Percentiles rank a stretch among this genome's conserved stretches.
Conservation (phyloP, 2,797 vertebrate genomes). For the Simalia tracyae region DNA sequence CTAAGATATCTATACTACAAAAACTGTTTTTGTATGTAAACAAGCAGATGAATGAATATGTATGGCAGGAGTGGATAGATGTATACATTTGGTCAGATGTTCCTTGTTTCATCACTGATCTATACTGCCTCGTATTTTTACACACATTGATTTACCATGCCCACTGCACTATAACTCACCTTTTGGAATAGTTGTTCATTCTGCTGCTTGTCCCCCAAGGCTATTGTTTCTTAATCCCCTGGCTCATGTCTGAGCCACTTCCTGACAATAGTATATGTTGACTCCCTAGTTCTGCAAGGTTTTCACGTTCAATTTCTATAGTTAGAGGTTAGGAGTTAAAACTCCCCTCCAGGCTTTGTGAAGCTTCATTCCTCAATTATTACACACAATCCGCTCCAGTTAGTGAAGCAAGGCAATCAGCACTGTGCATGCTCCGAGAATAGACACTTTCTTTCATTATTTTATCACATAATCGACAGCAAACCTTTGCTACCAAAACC, state of each 20-base stretch:
- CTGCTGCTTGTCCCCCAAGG: not conserved
- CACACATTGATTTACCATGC: not conserved
- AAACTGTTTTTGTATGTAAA: not conserved
- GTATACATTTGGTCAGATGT: not conserved
- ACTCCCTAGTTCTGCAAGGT: not conserved
- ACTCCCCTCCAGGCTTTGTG: not conserved
- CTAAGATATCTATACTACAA: not conserved
- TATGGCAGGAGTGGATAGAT: not conserved
- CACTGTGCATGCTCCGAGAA: not conserved
- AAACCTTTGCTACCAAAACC: not conserved
- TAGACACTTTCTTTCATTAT: not conserved
- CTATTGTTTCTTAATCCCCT: not conserved
- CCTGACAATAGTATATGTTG: not conserved
- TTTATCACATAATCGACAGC: not conserved
- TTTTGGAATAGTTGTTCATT: not conserved
- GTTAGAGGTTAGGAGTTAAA: not conserved
- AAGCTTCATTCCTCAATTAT: not conserved
- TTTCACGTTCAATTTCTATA: not conserved
- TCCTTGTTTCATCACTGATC: not conserved
- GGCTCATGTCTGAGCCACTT: not conserved
- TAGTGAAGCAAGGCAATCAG: not conserved
- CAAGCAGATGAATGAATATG: not conserved
- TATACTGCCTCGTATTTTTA: not conserved
- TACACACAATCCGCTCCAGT: not conserved
- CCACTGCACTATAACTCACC: not conserved